Base-by-base conservation (phyloP, 2,888 invertebrate genomes). In the Criorhina ranunculi region DNA sequence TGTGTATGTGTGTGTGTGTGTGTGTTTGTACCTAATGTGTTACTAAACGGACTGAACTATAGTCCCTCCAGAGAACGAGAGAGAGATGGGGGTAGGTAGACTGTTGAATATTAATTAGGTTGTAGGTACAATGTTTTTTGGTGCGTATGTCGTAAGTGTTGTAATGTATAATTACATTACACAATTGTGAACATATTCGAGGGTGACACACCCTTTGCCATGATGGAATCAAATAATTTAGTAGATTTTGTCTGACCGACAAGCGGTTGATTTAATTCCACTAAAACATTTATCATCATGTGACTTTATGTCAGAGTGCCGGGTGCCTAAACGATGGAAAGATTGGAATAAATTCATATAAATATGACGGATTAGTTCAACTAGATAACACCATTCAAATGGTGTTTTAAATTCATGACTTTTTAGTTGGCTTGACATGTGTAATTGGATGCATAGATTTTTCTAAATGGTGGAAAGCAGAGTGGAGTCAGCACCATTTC, bases 141-240 rank as follows among this genome's bases (percentile, higher is more conserved):
- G 12, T 11, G 46, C 24, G 67, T 44, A 66, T 64, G 42, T 44
- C 53, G 17, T 46, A 62, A 60, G 31, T 70, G 66, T 51, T 66
- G 66, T 78, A 78, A 66, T 60, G 62, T 78, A 55, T 73, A 79
- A 83, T 75, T 79, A 73, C 79, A 83, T 78, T 17, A 67, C 29
- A 67, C 59, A 82, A 59, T 44, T 72, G 66, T 37, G 46, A 53
- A 46, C 31, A 60, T 46, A 67, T 66, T 55, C 24, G 31, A 59
- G 64, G 44, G 11, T 19, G 24, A 5, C 0, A 19, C 19, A 44
- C 42, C 12, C n/a, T 5, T 19, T 33, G 33, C 7, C 40, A 19
- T 53, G 60, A 62, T 62, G 24, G 55, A 62, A 73, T 73, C 72
- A 73, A 73, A 83, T 83, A 73, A 83, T 83, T 83, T 83, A 70